A percentile compares a stretch with the other conserved stretches of the same genome.
Evolutionary conservation across 2,888 invertebrate genomes (phyloP).

Genomic region (Bugula neritina): DNA sequence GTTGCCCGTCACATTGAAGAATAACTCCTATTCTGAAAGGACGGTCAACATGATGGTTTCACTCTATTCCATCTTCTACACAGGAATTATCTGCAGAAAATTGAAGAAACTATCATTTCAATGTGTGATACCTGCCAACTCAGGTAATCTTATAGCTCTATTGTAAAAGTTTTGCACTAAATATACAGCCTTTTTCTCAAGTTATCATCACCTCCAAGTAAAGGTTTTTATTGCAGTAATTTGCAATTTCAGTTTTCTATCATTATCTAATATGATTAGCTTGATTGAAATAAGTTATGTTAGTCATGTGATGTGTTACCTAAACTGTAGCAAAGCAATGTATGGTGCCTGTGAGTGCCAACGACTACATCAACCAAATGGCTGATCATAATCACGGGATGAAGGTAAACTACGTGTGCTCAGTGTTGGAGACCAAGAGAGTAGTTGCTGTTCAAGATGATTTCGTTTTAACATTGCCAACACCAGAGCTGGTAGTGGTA

Average conservation of each 20-base stretch:
- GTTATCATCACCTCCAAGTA: no score
- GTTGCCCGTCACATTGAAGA: neutral
- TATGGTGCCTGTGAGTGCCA: neutral
- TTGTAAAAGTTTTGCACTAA: no score
- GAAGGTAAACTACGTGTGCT: slow-evolving; percentile 69
- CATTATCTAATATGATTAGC: no score
- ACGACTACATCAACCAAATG: slow-evolving; percentile 51
- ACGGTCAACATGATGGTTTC: slow-evolving; percentile 67
- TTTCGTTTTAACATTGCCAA: slow-evolving; percentile 71
- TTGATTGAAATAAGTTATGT: no score
- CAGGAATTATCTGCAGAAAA: slow-evolving; percentile 61
- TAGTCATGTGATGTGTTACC: no score
- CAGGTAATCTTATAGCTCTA: no score
- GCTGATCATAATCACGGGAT: slow-evolving; percentile 65
- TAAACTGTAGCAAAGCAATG: neutral
- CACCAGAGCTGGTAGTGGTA: slow-evolving; percentile 57
- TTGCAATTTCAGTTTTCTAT: no score
- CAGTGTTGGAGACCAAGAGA: slow-evolving; percentile 74
- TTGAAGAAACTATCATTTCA: slow-evolving; percentile 15
- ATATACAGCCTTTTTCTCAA: no score
- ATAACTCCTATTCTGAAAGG: slow-evolving; percentile 57
- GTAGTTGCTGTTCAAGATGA: slow-evolving; percentile 78
- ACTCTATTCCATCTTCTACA: slow-evolving; percentile 77
- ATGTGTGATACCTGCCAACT: neutral
- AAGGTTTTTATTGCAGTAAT: no score